phyloP scores from a whole-genome alignment of 2,888 invertebrate genomes.

The Oithona nana region DNA sequence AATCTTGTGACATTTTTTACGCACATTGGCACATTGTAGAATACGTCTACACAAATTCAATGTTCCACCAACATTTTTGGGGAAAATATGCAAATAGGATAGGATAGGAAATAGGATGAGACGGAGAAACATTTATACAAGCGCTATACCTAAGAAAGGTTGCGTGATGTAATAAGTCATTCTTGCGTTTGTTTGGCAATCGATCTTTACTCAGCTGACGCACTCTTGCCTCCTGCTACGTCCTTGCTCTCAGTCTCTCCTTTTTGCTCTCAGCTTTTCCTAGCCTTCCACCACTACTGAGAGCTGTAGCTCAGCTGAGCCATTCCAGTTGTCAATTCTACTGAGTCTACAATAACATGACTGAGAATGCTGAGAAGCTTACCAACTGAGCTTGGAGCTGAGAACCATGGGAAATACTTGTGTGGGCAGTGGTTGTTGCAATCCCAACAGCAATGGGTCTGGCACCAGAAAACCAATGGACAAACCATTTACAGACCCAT shows the following conservation, averaged over 20 bases:
- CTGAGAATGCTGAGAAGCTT: background rate
- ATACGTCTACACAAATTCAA: too few species aligned
- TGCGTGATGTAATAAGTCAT: conserved; percentile 23
- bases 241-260: too few species aligned
- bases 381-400: too few species aligned
- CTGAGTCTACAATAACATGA: background rate
- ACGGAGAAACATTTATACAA: too few species aligned
- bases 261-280: background rate
- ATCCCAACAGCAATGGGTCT: background rate
- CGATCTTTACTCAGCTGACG: background rate
- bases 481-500: background rate
- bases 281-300: too few species aligned
- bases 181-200: background rate
- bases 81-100: too few species aligned
- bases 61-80: too few species aligned
- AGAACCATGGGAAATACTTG: background rate
- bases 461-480: background rate
- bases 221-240: too few species aligned
- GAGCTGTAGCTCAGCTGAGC: background rate
- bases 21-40: too few species aligned
- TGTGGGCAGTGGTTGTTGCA: background rate
- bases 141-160: too few species aligned
- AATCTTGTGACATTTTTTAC: too few species aligned
- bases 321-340: background rate
- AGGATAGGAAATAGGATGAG: too few species aligned